Evolutionary conservation across 2,113 vertebrate genomes (phyloP), one percentile per base, ranked within the genome.

Genomic region (Crotalus helleri): DNA sequence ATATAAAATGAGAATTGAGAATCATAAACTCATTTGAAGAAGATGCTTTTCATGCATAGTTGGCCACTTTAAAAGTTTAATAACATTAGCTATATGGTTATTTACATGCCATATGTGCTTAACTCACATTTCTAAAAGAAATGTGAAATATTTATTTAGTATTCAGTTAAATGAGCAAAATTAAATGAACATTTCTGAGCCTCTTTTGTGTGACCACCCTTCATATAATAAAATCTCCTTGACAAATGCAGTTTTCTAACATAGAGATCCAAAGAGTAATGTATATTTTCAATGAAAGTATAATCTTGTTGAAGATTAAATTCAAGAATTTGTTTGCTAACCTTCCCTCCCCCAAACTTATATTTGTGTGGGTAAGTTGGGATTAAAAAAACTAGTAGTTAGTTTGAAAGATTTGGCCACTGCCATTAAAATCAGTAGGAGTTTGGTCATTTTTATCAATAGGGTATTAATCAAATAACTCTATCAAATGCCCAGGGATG

Each of bases 1-100:
- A 26, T 88, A 93, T 57, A 26, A 24, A 86, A 53, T 15, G 46
- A 92, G 19, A 51, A 24, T 9, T 4, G 39, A 61, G 93, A 58
- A 88, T 55, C 54, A 0, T 89, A 91, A 74, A 1, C 0, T 23
- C 26, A 1, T 6, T 5, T 69, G 64, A 55, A 15, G 44, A 94
- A 95, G 58, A 24, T 9, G 10, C 19, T 93, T 57, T 57, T 21
- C 5, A 21, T 5, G 87, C 13, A 85, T 58, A 90, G 86, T 90
- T 85, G 86, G 44, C 91, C 93, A 12, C 46, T 92, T 93, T 94
- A 10, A 91, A 93, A 12, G 51, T 85, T 81, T 87, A 85, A 86
- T 92, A 33, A 46, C 23, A 57, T 91, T 91, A n/a, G 5, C 49
- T 88, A 54, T 93, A 94, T 91, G 69, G 88, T 95, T 91, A 92